Conservation (phyloP, 2,113 vertebrate species). For the Tragelaphus scriptus region DNA sequence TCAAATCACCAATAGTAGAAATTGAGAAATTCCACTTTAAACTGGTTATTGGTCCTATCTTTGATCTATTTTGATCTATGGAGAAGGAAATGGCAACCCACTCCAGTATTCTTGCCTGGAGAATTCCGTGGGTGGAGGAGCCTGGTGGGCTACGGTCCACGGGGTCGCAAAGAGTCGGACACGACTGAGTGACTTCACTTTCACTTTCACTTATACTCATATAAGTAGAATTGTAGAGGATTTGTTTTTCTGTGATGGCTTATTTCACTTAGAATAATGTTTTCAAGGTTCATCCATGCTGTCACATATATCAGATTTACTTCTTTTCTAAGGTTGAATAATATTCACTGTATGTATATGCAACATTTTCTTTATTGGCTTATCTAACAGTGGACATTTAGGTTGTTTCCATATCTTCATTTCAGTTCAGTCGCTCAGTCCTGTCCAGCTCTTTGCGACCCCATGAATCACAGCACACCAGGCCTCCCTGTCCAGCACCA, state of each 20-base stretch:
- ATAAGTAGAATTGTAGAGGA: background rate
- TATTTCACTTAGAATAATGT: background rate
- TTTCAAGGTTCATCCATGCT: background rate
- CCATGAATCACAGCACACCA: no score
- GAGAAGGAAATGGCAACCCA: no score
- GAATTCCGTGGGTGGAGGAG: no score
- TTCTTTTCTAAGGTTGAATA: background rate
- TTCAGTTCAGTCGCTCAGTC: no score
- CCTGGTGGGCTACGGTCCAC: no score
- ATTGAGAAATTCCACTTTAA: constrained; percentile 32
- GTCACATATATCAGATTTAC: background rate
- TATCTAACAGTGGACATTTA: background rate
- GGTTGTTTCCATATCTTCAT: background rate
- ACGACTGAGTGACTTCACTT: no score
- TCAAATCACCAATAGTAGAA: constrained; percentile 51
- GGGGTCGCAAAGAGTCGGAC: no score
- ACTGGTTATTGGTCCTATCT: constrained; percentile 62
- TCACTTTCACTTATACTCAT: background rate
- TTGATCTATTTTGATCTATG: no score
- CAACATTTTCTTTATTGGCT: background rate
- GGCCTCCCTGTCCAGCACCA: no score
- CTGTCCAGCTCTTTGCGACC: no score
- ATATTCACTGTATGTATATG: background rate
- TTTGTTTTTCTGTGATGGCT: background rate
- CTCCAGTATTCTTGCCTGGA: no score